phyloP scores from a whole-genome alignment of 37 sponge, comb jelly and placozoan genomes.

The Halisarca cf. caerulea region DNA sequence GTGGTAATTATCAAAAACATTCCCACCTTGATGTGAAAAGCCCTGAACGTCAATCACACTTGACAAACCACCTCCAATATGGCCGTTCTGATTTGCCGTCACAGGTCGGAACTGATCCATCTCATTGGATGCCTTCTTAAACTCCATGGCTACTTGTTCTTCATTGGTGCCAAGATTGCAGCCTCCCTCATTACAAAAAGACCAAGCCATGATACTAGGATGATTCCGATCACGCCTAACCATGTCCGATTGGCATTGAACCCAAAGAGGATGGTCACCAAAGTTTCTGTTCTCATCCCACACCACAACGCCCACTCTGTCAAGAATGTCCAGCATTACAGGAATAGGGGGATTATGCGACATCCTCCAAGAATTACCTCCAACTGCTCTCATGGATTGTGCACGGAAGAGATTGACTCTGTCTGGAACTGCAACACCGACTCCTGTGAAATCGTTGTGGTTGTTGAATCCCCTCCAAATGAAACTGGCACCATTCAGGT shows the following conservation, averaged over 20 bases:
- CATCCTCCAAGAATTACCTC: slow-evolving; percentile 68
- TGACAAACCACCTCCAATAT: slow-evolving; percentile 30
- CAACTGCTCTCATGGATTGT: slow-evolving; percentile 56
- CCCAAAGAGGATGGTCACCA: slow-evolving; percentile 48
- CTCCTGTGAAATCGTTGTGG: slow-evolving; percentile 70
- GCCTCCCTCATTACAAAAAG: slow-evolving; percentile 66
- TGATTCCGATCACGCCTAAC: slow-evolving; percentile 67
- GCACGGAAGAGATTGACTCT: slow-evolving; percentile 56
- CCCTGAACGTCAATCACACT: slow-evolving; percentile 56
- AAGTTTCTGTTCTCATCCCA: slow-evolving; percentile 71
- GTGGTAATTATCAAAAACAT: slow-evolving; percentile 38
- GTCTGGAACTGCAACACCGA: slow-evolving; percentile 51
- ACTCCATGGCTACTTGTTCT: slow-evolving; percentile 7
- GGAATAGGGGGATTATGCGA: slow-evolving; percentile 67
- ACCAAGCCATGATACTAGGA: slow-evolving; percentile 65
- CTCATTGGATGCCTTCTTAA: slow-evolving; percentile 32
- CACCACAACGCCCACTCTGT: slow-evolving; percentile 48
- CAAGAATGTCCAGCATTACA: slow-evolving; percentile 48
- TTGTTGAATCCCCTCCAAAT: slow-evolving; percentile 59
- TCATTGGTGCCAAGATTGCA: slow-evolving; percentile 6
- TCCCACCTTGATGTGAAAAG: slow-evolving; percentile 52
- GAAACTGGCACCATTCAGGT: slow-evolving; percentile 39
- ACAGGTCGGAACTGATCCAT: slow-evolving; percentile 49
- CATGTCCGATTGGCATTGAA: slow-evolving; percentile 44
- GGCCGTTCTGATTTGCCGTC: slow-evolving; percentile 37